Percentiles rank a stretch among this genome's conserved stretches.
Conservation (phyloP, 2,888 invertebrate genomes). For the Euplagia quadripunctaria region DNA sequence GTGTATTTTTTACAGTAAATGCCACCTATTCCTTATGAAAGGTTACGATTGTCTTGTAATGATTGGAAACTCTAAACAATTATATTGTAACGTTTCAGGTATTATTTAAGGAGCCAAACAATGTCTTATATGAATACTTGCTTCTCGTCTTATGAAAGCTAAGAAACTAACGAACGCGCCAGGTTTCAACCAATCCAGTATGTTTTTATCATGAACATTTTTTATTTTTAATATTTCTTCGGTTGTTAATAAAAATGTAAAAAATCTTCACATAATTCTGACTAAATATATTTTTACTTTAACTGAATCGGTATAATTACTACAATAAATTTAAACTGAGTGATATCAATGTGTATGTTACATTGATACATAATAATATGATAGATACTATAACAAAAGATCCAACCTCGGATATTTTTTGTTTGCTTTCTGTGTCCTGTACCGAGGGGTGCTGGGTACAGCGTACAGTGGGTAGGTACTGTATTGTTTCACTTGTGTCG, state of each 20-base stretch:
- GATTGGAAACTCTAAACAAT: no score
- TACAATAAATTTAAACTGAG: neutral
- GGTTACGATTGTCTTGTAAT: no score
- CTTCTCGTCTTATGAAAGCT: neutral
- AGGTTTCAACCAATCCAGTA: neutral
- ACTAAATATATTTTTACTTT: neutral
- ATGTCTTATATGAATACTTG: neutral
- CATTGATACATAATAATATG: slow-evolving; percentile 44
- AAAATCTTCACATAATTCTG: neutral
- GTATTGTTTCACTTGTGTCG: slow-evolving; percentile 71
- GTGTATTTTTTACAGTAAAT: no score
- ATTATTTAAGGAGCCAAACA: neutral
- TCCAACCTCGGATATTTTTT: slow-evolving; percentile 66
- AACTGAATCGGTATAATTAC: neutral
- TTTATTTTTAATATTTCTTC: no score
- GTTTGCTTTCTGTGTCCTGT: slow-evolving; percentile 63
- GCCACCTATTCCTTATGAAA: no score
- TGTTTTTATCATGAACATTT: no score
- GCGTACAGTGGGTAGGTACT: slow-evolving; percentile 36
- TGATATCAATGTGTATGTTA: slow-evolving; percentile 3
- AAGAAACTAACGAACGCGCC: neutral
- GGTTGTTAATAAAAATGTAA: neutral
- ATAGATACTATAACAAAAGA: slow-evolving; percentile 68
- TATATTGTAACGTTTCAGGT: no score
- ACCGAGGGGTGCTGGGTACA: slow-evolving; percentile 36